Conservation (phyloP, 1,140 invertebrate genomes). For the Bombus sylvicola region DNA sequence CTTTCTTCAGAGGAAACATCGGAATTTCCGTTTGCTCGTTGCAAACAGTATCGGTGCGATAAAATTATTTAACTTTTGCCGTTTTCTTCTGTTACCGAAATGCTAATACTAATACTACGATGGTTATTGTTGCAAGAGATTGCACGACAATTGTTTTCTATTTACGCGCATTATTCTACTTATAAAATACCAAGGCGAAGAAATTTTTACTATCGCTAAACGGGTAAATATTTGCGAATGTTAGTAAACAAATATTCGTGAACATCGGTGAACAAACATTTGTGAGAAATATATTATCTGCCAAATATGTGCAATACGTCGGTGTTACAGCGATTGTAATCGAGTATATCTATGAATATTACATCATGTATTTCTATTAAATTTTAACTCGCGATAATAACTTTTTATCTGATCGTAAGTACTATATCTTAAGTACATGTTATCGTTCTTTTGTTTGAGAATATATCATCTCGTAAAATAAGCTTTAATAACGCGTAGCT, state of each 20-base stretch:
- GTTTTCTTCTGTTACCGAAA: not conserved
- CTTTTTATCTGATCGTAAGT: too few species aligned
- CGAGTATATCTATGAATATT: too few species aligned
- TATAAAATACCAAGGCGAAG: not conserved
- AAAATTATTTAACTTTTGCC: not conserved
- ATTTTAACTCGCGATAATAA: too few species aligned
- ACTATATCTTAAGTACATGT: too few species aligned
- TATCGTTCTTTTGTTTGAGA: too few species aligned
- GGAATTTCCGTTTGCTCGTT: slow-evolving; percentile 11
- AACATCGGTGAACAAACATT: not conserved
- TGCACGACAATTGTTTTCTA: not conserved
- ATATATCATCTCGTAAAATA: too few species aligned
- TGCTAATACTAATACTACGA: too few species aligned
- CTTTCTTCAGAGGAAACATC: slow-evolving; percentile 5
- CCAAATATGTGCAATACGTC: not conserved
- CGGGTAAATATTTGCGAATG: not conserved
- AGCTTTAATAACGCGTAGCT: too few species aligned
- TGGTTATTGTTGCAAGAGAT: not conserved
- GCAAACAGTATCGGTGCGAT: slow-evolving; percentile 14
- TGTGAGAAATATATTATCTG: not conserved
- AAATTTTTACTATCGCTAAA: not conserved
- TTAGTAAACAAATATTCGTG: not conserved
- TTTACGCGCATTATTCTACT: not conserved
- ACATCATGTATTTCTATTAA: too few species aligned
- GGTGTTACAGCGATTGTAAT: not conserved